Conservation (phyloP, 2,888 invertebrate genomes). For the Embidobia sp. region DNA sequence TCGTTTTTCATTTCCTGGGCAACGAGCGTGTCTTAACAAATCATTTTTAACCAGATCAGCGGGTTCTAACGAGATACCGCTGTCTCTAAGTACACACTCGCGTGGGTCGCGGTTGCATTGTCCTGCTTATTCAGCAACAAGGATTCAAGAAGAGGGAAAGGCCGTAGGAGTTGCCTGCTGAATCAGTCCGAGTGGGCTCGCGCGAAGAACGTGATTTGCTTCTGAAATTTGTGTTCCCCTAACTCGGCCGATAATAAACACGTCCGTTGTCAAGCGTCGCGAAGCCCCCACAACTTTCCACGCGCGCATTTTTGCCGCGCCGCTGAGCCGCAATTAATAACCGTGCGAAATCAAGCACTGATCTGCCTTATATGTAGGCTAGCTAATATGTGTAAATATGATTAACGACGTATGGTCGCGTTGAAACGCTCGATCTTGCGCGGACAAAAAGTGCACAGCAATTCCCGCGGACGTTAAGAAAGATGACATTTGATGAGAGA, state of each 20-base stretch:
- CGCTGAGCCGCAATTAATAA: conserved; percentile 15
- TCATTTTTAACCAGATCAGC: conserved; percentile 17
- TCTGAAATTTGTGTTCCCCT: conserved; percentile 30
- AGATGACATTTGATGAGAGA: conserved; percentile 43
- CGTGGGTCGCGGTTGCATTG: conserved; percentile 30
- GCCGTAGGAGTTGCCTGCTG: conserved; percentile 48
- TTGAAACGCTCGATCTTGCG: conserved; percentile 60
- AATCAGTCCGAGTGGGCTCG: conserved; percentile 35
- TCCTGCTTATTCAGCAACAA: conserved; percentile 39
- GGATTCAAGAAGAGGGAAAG: conserved; percentile 22
- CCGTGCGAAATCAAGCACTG: conserved; percentile 14
- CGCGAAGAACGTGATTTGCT: conserved; percentile 46
- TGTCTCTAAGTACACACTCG: not conserved
- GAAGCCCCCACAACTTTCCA: too few relatives aligned
- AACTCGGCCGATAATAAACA: conserved; percentile 18
- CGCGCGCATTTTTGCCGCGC: not conserved
- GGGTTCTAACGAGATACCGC: too few relatives aligned
- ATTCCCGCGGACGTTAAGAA: conserved; percentile 43
- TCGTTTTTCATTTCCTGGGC: too few relatives aligned
- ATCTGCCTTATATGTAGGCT: conserved; percentile 18
- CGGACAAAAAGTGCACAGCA: conserved; percentile 52
- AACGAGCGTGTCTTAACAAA: conserved; percentile 6
- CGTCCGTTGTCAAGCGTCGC: too few relatives aligned
- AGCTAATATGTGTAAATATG: conserved; percentile 61
- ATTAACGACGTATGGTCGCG: conserved; percentile 75